Evolutionary conservation across 2,797 vertebrate genomes (phyloP).

Genomic region (Sciurus vulgaris): DNA sequence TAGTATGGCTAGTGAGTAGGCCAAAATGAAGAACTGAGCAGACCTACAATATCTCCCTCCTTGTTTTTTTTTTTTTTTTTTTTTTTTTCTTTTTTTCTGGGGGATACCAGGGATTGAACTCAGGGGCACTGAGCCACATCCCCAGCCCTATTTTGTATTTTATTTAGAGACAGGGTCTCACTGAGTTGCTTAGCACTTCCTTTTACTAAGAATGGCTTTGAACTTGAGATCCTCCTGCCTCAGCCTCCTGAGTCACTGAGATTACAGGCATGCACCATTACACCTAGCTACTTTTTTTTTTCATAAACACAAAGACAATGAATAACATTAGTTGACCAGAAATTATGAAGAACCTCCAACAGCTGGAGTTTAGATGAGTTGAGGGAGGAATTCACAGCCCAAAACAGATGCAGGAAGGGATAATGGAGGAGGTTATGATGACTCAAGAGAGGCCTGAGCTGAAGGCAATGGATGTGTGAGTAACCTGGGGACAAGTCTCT

Average conservation of each 20-base stretch:
- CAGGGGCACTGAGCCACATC: no score
- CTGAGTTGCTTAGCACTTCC: no score
- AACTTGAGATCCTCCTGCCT: no score
- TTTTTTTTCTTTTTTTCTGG: neutral
- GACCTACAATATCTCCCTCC: neutral
- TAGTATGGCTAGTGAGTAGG: neutral
- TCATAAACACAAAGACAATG: neutral
- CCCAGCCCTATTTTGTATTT: no score
- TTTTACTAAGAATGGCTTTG: no score
- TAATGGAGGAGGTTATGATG: no score
- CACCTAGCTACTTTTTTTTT: neutral
- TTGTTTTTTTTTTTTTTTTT: conserved; percentile 1
- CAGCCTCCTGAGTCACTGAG: no score
- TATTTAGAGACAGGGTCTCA: no score
- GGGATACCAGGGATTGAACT: no score
- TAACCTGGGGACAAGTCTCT: no score
- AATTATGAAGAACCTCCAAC: neutral
- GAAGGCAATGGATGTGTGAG: neutral
- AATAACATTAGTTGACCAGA: neutral
- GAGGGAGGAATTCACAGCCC: neutral
- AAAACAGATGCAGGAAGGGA: neutral
- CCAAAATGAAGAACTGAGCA: neutral
- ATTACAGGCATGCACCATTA: no score
- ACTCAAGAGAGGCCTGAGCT: neutral
- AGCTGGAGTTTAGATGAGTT: neutral